phyloP scores from a whole-genome alignment of 2,113 vertebrate genomes.

The Epinephelus moara region DNA sequence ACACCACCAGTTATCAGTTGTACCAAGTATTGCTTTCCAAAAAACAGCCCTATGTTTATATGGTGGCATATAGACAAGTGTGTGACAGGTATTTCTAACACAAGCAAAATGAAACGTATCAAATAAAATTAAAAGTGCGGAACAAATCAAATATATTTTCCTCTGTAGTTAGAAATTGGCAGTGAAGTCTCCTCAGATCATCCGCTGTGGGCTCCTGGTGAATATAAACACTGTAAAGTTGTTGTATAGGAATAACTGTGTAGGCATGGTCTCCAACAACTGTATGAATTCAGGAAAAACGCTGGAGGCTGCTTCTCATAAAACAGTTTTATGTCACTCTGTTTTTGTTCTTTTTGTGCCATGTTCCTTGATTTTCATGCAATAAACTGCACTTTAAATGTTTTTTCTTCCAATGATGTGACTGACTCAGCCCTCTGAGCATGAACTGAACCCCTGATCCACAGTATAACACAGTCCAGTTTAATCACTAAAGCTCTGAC shows the following conservation, averaged over 20 bases:
- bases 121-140: not conserved
- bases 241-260: not conserved
- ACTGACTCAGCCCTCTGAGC: not conserved
- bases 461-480: no score
- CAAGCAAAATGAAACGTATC: not conserved
- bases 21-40: not conserved
- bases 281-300: not conserved
- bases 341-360: not conserved
- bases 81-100: not conserved
- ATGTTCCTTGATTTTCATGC: not conserved
- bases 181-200: not conserved
- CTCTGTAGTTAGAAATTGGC: not conserved
- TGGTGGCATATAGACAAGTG: not conserved
- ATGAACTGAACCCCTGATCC: not conserved
- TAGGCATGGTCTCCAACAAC: not conserved
- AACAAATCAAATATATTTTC: not conserved
- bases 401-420: not conserved
- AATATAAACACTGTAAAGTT: not conserved
- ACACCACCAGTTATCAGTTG: not conserved
- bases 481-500: not conserved
- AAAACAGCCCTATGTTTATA: not conserved
- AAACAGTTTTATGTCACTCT: not conserved
- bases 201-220: not conserved
- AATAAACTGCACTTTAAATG: constrained; percentile 68
- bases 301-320: constrained; percentile 1